Percentiles rank a stretch among this genome's conserved stretches.
Conservation (phyloP, 2,113 vertebrate species). For the Apistogramma diplotaenia region DNA sequence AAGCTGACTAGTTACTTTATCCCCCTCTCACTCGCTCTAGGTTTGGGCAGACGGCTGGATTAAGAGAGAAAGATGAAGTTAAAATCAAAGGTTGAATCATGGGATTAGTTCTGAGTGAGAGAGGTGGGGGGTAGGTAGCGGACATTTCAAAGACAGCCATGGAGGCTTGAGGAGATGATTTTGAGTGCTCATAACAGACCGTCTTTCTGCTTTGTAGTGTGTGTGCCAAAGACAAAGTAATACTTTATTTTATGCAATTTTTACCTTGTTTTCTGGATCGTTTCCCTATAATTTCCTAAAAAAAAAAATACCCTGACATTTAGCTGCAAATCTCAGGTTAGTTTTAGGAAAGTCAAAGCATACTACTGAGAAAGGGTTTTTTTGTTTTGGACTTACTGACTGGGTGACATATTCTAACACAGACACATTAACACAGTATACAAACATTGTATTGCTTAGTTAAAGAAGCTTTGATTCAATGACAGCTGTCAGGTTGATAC, state of each 20-base stretch:
- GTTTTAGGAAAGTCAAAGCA: neutral
- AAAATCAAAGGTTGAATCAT: slow-evolving; percentile 64
- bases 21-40: slow-evolving; percentile 20
- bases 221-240: neutral
- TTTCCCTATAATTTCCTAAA: neutral
- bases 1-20: slow-evolving; percentile 69
- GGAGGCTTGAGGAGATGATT: neutral
- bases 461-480: neutral
- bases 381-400: neutral
- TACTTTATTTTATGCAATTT: neutral
- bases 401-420: neutral
- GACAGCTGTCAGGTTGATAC: neutral
- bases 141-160: slow-evolving; percentile 13
- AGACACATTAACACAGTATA: neutral
- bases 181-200: slow-evolving; percentile 14
- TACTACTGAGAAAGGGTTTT: neutral
- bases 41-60: slow-evolving; percentile 28
- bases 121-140: neutral
- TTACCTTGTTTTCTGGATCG: neutral
- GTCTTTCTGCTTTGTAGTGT: neutral
- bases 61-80: slow-evolving; percentile 57
- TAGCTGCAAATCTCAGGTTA: neutral
- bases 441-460: neutral
- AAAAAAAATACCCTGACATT: neutral
- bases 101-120: slow-evolving; percentile 50